phyloP scores from a whole-genome alignment of 1,140 invertebrate genomes.

The Heterodera carotae region DNA sequence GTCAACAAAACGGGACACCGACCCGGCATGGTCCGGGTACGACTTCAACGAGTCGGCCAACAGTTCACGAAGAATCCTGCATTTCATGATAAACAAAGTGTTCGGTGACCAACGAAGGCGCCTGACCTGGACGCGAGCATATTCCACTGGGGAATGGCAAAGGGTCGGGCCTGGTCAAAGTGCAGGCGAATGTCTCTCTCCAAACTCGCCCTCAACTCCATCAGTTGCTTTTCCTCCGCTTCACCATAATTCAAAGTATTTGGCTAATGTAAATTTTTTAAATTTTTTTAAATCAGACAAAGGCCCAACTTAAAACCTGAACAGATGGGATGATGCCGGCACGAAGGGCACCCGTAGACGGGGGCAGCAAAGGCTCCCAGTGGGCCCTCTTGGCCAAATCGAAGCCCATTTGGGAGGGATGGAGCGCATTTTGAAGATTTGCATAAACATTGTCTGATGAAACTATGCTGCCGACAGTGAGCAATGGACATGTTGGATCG shows the following conservation, averaged over 20 bases:
- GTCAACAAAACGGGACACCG: constrained; percentile 6
- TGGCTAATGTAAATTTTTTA: constrained; percentile 15
- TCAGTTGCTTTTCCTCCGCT: constrained; percentile 34
- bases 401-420: constrained; percentile 47
- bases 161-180: constrained; percentile 47
- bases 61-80: constrained; percentile 44
- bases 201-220: constrained; percentile 47
- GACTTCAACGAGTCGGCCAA: constrained; percentile 27
- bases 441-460: constrained; percentile 39
- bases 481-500: constrained; percentile 41
- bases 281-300: not conserved
- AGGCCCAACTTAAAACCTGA: not conserved
- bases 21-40: not conserved
- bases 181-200: constrained; percentile 52
- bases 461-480: constrained; percentile 37
- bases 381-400: constrained; percentile 41
- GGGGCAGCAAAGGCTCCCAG: constrained; percentile 45
- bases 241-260: constrained; percentile 27
- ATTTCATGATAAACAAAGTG: constrained; percentile 5
- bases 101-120: not conserved
- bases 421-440: constrained; percentile 42
- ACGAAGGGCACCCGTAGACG: not conserved
- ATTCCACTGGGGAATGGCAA: constrained; percentile 58
- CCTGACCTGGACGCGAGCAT: constrained; percentile 51
- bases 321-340: not conserved